These are phyloP conservation scores for Rhingia campestris DNA, from an alignment of 2,888 invertebrate genomes.

Conservation along the genomic window DNA sequence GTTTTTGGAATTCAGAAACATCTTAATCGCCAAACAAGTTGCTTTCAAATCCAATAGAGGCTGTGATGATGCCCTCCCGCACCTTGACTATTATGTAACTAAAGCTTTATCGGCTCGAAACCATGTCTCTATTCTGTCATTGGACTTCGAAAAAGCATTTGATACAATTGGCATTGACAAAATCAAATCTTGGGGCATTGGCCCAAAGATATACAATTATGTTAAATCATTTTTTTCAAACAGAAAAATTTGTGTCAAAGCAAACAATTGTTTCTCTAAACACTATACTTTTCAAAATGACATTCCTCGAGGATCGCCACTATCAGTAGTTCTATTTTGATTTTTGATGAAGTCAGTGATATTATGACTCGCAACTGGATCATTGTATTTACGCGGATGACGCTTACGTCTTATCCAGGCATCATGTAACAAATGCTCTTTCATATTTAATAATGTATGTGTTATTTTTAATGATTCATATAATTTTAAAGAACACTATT, in stretches of 20 bases:
- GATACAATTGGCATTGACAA: not conserved
- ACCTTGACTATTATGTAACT: not conserved
- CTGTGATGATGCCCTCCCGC: not conserved
- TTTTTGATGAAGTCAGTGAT: not conserved
- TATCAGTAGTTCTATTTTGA: slow-evolving; percentile 1
- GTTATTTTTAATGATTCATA: too few species aligned
- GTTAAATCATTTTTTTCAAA: not conserved
- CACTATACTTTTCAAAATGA: not conserved
- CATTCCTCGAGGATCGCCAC: not conserved
- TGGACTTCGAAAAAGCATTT: not conserved
- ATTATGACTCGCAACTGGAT: slow-evolving; percentile 1
- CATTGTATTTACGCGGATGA: too few species aligned
- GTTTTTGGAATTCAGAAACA: not conserved
- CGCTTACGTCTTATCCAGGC: too few species aligned
- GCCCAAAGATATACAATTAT: not conserved
- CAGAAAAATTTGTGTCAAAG: not conserved
- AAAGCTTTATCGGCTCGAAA: not conserved
- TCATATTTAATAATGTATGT: too few species aligned
- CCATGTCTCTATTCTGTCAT: slow-evolving; percentile 1
- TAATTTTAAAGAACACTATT: too few species aligned
- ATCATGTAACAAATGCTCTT: too few species aligned
- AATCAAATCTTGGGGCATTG: not conserved
- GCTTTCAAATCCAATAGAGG: slow-evolving; percentile 3
- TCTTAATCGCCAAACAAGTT: slow-evolving; percentile 2
- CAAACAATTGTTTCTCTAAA: not conserved